Conservation (phyloP, 2,797 vertebrate species). For the Chaetophractus vellerosus region DNA sequence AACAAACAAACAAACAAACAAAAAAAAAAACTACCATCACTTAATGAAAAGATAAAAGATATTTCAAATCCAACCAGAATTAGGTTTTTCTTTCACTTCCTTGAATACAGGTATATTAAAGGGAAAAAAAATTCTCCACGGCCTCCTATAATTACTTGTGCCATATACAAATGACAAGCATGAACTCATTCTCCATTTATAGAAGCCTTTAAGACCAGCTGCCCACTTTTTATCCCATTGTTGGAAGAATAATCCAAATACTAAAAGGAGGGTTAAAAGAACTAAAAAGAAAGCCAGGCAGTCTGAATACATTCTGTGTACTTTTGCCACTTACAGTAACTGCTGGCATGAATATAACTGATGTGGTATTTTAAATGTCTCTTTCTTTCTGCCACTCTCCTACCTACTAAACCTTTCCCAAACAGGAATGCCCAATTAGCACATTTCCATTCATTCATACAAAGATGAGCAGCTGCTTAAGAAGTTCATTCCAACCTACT, state of each 20-base stretch:
- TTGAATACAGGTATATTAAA: neutral
- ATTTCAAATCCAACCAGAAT: constrained; percentile 9
- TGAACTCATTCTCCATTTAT: constrained; percentile 6
- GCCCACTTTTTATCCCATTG: constrained; percentile 36
- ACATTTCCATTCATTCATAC: neutral
- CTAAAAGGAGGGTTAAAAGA: neutral
- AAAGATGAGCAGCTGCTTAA: neutral
- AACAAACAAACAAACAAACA: too few relatives aligned
- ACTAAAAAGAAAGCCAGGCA: neutral
- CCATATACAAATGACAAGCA: constrained; percentile 37
- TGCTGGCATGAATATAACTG: neutral
- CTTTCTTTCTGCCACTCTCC: neutral
- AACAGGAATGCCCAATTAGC: neutral
- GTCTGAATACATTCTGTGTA: constrained; percentile 48
- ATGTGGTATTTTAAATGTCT: neutral
- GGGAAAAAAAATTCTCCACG: constrained; percentile 10
- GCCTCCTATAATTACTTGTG: constrained; percentile 39
- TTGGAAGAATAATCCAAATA: neutral
- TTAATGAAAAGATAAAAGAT: neutral
- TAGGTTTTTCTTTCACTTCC: constrained; percentile 62
- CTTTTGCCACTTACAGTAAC: neutral
- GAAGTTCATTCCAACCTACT: neutral
- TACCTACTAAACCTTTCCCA: constrained; percentile 26
- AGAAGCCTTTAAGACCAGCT: neutral
- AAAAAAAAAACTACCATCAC: constrained; percentile 3